Conservation (phyloP, 92 coral and sea anemone genomes). For the Anthopleura xanthogrammica region DNA sequence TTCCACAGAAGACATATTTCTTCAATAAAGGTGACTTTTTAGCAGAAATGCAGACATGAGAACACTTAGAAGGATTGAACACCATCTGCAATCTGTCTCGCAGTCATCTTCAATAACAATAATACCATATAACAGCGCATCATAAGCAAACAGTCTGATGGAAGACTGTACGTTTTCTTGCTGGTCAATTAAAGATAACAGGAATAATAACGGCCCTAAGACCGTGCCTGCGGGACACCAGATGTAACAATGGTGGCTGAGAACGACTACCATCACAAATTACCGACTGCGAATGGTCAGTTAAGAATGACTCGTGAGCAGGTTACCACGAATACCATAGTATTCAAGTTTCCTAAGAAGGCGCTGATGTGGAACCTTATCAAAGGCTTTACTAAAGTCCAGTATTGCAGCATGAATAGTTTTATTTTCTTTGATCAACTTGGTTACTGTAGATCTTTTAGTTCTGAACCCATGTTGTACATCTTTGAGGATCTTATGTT, state of each 20-base stretch:
- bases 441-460: conserved; percentile 46
- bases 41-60: conserved; percentile 36
- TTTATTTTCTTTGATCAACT: conserved; percentile 23
- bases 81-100: conserved; percentile 31
- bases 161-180: conserved; percentile 32
- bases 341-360: background rate
- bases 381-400: background rate
- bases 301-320: background rate
- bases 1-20: conserved; percentile 25
- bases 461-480: conserved; percentile 63
- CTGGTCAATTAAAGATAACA: conserved; percentile 30
- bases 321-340: conserved; percentile 7
- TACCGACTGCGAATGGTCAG: background rate
- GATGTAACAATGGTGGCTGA: background rate
- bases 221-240: conserved; percentile 33
- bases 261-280: background rate
- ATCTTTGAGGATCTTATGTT: conserved; percentile 41
- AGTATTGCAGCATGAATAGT: background rate
- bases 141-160: conserved; percentile 34
- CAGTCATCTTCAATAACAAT: conserved; percentile 20
- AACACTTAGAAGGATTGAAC: conserved; percentile 24
- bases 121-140: conserved; percentile 29
- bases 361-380: background rate
- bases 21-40: conserved; percentile 29
- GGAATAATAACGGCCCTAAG: conserved; percentile 17